These are phyloP conservation scores for Mythimna lalbum DNA, from an alignment of 2,888 invertebrate species.

Conservation along the genomic window DNA sequence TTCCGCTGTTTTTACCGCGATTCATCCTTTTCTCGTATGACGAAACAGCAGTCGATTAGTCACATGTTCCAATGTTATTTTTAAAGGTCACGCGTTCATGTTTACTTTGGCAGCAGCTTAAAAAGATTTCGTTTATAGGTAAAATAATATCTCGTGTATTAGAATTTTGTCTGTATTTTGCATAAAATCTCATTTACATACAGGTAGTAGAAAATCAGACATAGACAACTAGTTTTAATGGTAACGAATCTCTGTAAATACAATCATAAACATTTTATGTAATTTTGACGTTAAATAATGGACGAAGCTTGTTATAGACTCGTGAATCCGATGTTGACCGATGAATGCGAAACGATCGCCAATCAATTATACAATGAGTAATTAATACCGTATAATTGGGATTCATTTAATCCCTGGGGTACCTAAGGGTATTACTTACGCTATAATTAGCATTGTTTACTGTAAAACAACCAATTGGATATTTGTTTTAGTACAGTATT, in stretches of 20 bases:
- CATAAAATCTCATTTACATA: slow-evolving; percentile 60
- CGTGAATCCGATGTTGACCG: slow-evolving; percentile 1
- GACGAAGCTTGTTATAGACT: slow-evolving; percentile 15
- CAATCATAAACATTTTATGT: slow-evolving; percentile 41
- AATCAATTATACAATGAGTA: slow-evolving; percentile 23
- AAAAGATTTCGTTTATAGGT: slow-evolving; percentile 5
- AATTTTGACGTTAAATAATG: slow-evolving; percentile 29
- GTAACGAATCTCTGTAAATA: slow-evolving; percentile 66
- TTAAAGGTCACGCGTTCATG: slow-evolving; percentile 14
- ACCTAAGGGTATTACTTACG: neutral
- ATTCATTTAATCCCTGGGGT: slow-evolving; percentile 11
- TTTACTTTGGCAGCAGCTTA: slow-evolving; percentile 44
- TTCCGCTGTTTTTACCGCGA: slow-evolving; percentile 6
- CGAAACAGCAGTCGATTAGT: slow-evolving; percentile 12
- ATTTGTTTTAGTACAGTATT: no score
- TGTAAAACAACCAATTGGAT: neutral
- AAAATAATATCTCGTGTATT: slow-evolving; percentile 32
- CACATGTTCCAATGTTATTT: slow-evolving; percentile 5
- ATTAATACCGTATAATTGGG: slow-evolving; percentile 21
- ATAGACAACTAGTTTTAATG: slow-evolving; percentile 38
- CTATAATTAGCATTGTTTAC: slow-evolving; percentile 7
- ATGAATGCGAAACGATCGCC: slow-evolving; percentile 18
- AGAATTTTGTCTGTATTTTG: slow-evolving; percentile 19
- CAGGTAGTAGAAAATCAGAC: slow-evolving; percentile 35
- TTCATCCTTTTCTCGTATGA: neutral